Evolutionary conservation across 1,140 invertebrate species (phyloP), one percentile per base, ranked within the genome.

Genomic region (Euwallacea similis): DNA sequence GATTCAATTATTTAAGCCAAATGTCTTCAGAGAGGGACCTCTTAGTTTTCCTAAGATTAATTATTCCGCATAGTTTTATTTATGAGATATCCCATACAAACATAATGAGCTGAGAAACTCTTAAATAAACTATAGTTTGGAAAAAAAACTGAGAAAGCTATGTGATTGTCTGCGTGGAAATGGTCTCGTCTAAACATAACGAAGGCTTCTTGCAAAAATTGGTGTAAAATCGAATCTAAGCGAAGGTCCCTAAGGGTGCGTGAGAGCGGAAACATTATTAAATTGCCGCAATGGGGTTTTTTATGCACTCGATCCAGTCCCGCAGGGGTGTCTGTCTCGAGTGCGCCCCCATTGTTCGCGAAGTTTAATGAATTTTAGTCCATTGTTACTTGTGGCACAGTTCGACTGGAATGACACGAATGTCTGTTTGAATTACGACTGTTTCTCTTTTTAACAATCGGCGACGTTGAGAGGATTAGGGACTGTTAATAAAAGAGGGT

Each of bases 241-340:
- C 55, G 60, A 68, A 58, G 33, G 47, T 42, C 56, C 68, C 47
- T 16, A 69, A 66, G 67, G 72, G 72, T 69, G 70, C 67, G 75
- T 78, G 76, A 66, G 74, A 74, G 74, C 76, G 76, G 76, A 77
- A 77, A 77, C 77, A 76, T 76, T 79, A 79, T 79, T 76, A 79
- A 79, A 77, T 79, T 77, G 77, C 76, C 77, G 77, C 76, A 71
- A 65, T 73, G 75, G 75, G 76, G 75, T 70, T 77, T 77, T 76
- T 79, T 77, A 79, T 75, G 74, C 75, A 77, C 74, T 77, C 74
- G 50, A 70, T 70, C 68, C 68, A 61, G 72, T 71, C 67, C 70
- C 46, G 53, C 72, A 64, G 68, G 59, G 61, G 53, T 70, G 60
- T 54, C 60, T 64, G 50, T 64, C 54, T 70, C 60, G 58, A 70